Percentiles rank a stretch among this genome's conserved stretches.
phyloP scores from a whole-genome alignment of 1,140 invertebrate species.

The Diuraphis noxia region DNA sequence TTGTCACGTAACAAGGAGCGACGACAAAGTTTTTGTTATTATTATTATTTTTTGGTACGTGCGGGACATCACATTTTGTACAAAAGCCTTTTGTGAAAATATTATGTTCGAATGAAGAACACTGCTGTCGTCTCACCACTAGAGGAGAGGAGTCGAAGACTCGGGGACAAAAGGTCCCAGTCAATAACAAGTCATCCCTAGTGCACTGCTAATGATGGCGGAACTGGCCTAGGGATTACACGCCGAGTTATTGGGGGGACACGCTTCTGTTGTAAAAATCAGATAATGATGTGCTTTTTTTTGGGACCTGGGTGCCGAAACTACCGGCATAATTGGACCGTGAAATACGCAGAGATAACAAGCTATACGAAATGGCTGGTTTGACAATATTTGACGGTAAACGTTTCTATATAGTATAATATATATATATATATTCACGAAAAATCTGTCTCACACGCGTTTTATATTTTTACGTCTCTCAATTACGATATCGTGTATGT shows the following conservation, averaged over 20 bases:
- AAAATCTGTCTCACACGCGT: background rate
- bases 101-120: conserved; percentile 8
- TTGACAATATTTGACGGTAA: conserved; percentile 22
- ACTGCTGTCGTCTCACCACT: background rate
- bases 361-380: conserved; percentile 23
- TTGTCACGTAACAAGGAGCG: background rate
- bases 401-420: conserved; percentile 8
- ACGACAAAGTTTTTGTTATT: background rate
- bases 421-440: background rate
- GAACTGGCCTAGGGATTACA: conserved; percentile 17
- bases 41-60: background rate
- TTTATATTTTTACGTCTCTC: background rate
- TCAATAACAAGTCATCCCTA: conserved; percentile 41
- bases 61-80: background rate
- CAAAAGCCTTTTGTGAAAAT: conserved; percentile 27
- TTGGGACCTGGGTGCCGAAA: background rate
- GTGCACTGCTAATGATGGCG: conserved; percentile 18
- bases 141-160: too few relatives aligned
- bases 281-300: conserved; percentile 43
- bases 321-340: conserved; percentile 21
- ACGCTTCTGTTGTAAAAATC: conserved; percentile 34
- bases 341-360: conserved; percentile 35
- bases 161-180: conserved; percentile 6
- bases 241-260: conserved; percentile 36
- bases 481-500: background rate